Evolutionary conservation across 2,113 vertebrate species (phyloP), one percentile per base, ranked within the genome.

Genomic region (Camarhynchus parvulus): DNA sequence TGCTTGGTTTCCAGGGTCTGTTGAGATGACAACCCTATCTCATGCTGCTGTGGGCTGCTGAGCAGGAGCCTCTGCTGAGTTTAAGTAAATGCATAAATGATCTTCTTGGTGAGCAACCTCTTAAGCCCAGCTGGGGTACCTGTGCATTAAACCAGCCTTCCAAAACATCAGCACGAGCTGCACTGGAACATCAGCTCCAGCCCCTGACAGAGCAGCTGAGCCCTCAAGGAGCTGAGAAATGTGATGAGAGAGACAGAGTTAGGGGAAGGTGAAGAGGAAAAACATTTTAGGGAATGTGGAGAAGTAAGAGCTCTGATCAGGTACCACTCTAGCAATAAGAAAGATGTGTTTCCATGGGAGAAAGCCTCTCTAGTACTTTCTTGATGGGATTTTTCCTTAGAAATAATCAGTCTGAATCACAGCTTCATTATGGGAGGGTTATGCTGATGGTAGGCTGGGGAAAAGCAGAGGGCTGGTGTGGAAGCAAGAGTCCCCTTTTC

Each of bases 81-180:
- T 95, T 81, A 92, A 80, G 87, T 91, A 91, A 96, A 95, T 72
- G 87, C 28, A 83, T 47, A 92, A 94, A 89, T 78, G 82, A 95
- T 83, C 66, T 95, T 94, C 92, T 59, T 83, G 88, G 73, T 88
- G 88, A 93, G 66, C 75, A 87, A 62, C 31, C 73, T 92, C 83
- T 86, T 92, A 78, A 89, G 46, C 88, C 86, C 72, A 78, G 92
- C 86, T 95, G 91, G 86, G 85, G 69, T 91, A 95, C 80, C 92
- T 92, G 85, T 77, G 90, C 74, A 39, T 93, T 76, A 92, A 88
- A 79, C 24, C 88, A 84, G 44, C 47, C 83, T 66, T 76, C 59
- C 68, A 62, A 93, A 95, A 78, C 72, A 68, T 6, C 46, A 5
- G 55, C 39, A 49, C 1, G 6, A 66, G 64, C 9, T 5, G 56